Percentiles rank a stretch among this genome's conserved stretches.
Evolutionary conservation across 2,797 vertebrate species (phyloP).

Genomic region (Psittacula derbiana): DNA sequence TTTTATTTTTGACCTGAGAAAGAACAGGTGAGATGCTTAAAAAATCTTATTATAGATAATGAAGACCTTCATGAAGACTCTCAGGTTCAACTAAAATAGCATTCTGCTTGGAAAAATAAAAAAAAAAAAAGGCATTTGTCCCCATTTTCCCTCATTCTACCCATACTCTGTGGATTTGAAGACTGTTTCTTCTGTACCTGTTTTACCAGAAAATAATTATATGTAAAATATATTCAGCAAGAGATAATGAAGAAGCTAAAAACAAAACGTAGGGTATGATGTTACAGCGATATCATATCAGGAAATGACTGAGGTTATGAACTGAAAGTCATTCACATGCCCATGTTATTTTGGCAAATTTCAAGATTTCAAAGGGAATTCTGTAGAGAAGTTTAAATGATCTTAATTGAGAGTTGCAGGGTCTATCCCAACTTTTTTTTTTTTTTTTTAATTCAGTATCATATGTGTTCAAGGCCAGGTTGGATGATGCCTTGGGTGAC

Average conservation of each 20-base stretch:
- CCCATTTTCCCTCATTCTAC: not conserved
- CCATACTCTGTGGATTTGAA: not conserved
- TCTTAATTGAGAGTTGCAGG: not conserved
- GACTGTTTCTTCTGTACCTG: not conserved
- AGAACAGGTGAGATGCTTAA: not conserved
- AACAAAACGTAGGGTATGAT: not conserved
- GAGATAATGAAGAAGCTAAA: not conserved
- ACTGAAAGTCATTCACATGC: not conserved
- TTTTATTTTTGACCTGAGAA: conserved; percentile 1
- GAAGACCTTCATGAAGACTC: not conserved
- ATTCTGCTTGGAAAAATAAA: not conserved
- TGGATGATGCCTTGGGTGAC: too few relatives aligned
- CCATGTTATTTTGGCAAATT: not conserved
- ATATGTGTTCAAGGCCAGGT: not conserved
- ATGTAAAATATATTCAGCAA: not conserved
- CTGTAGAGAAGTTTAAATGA: not conserved
- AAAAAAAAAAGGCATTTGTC: not conserved
- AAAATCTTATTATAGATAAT: conserved; percentile 1
- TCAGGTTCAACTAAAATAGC: not conserved
- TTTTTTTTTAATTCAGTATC: not conserved
- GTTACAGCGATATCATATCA: not conserved
- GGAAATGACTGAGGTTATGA: not conserved
- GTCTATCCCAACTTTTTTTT: not conserved
- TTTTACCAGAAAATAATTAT: not conserved
- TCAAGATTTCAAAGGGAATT: not conserved